Evolutionary conservation across 2,113 vertebrate genomes (phyloP), one percentile per base, ranked within the genome.

Genomic region (Haplochromis vanheusdeni): DNA sequence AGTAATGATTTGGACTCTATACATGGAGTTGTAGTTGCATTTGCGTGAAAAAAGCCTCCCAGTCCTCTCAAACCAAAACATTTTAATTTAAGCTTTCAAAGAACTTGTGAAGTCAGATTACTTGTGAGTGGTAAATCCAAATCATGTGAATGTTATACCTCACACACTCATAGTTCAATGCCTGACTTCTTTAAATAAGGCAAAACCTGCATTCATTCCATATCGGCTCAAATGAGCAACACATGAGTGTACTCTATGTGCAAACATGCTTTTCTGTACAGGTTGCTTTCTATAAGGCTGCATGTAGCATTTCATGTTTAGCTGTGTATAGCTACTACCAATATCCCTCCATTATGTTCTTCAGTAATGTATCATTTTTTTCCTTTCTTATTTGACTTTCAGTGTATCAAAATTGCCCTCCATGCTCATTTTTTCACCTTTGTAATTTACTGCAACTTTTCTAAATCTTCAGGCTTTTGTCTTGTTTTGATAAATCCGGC

Each of bases 111-210:
- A 37, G 42, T 28, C 79, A 35, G 37, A 80, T 80, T 47, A 26
- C 17, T 49, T 35, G 51, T 62, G 68, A 47, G 52, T 82, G 51
- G n/a, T 79, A 23, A 65, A 79, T 84, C 83, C 26, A 17, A 86
- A 75, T 88, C 89, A 92, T 83, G 89, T 84, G 83, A 58, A 14
- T 23, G 17, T 86, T n/a, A 60, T 14, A 70, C 75, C 56, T 68
- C 40, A 79, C 35, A 0, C 60, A 37, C 33, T 65, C 33, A 37
- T 37, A 13, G 0, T 19, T 31, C 54, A 35, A 17, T 40, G 51
- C 54, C 56, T 14, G 58, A 45, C 17, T 3, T 17, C 79, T 60
- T 17, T 47, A 28, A 62, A 52, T 37, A 0, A 45, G 40, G 14
- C 68, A 73, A 1, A 73, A 45, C 40, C 68, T 45, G 40, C 40